These are phyloP conservation scores for Boulengeromyrus knoepffleri DNA, from an alignment of 2,113 vertebrate species.

Conservation along the genomic window DNA sequence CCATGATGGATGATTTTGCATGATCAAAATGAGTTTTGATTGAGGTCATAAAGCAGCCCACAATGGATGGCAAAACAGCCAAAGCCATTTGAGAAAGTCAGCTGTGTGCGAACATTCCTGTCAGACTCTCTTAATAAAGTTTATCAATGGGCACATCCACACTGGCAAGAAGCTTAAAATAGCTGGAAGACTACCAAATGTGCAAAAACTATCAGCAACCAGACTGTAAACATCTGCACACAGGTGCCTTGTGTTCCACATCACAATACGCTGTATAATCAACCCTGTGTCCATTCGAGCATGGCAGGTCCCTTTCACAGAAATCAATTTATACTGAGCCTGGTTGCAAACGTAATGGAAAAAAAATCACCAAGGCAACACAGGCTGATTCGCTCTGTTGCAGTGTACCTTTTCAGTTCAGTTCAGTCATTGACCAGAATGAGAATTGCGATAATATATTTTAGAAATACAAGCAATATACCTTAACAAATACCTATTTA, in stretches of 20 bases:
- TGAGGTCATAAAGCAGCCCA: not conserved
- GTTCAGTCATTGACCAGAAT: not conserved
- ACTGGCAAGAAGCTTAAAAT: not conserved
- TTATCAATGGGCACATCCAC: slow-evolving; percentile 16
- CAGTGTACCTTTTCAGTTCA: not conserved
- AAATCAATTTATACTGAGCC: not conserved
- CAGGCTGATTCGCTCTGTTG: not conserved
- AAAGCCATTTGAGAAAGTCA: not conserved
- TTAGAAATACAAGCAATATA: not conserved
- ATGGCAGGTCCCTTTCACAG: not conserved
- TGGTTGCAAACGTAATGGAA: not conserved
- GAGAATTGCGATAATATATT: not conserved
- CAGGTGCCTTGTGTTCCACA: slow-evolving; percentile 7
- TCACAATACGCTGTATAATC: not conserved
- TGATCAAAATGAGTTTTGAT: not conserved
- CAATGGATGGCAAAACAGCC: not conserved
- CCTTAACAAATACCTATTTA: not conserved
- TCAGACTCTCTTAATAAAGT: slow-evolving; percentile 23
- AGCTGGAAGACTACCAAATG: not conserved
- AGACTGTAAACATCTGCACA: slow-evolving; percentile 1
- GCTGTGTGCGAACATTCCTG: not conserved
- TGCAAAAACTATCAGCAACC: not conserved
- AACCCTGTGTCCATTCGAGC: not conserved
- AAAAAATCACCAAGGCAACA: not conserved
- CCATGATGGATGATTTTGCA: not conserved